Conservation (phyloP, 2,113 vertebrate genomes). For the Jaculus jaculus region DNA sequence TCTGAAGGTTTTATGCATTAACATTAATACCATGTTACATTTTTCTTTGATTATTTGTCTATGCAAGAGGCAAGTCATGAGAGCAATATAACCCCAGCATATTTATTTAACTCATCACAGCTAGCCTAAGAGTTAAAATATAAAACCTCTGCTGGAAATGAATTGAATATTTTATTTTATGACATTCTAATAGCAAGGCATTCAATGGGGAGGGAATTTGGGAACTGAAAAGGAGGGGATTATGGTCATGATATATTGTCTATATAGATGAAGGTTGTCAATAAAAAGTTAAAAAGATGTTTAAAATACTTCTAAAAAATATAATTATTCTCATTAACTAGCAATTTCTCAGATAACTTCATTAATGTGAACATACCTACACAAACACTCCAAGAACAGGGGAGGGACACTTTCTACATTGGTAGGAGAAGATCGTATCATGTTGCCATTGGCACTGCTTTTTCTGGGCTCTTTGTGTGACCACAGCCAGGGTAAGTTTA, state of each 20-base stretch:
- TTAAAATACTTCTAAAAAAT: conserved; percentile 30
- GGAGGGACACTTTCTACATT: neutral
- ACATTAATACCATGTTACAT: conserved; percentile 60
- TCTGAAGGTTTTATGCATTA: conserved; percentile 70
- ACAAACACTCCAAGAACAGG: neutral
- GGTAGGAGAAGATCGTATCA: neutral
- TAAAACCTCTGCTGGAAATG: neutral
- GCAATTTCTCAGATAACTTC: neutral
- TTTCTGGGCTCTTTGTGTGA: neutral
- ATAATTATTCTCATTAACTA: neutral
- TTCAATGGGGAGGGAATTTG: too few relatives aligned
- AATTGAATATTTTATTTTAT: neutral
- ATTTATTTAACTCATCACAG: conserved; percentile 5
- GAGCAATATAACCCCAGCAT: neutral
- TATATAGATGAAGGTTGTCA: too few relatives aligned
- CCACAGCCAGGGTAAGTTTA: neutral
- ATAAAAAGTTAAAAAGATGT: neutral
- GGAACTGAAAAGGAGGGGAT: too few relatives aligned
- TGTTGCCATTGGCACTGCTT: neutral
- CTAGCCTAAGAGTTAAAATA: conserved; percentile 34
- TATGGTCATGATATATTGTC: too few relatives aligned
- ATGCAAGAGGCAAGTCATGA: neutral
- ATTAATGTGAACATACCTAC: neutral
- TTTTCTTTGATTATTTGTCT: conserved; percentile 65
- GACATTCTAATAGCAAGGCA: neutral